Conservation (phyloP, 2,797 vertebrate genomes). For the Varecia variegata region DNA sequence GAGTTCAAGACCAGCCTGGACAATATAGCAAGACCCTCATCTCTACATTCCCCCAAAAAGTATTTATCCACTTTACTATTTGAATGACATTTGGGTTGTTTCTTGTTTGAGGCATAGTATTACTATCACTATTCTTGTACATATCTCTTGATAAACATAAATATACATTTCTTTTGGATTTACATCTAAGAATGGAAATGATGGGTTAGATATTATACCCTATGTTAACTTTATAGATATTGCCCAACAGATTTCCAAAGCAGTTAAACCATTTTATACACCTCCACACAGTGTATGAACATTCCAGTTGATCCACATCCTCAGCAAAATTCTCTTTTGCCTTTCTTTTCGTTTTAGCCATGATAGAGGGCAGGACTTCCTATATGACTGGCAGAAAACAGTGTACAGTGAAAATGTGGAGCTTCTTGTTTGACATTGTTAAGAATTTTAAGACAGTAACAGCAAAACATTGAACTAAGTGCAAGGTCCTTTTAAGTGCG, state of each 20-base stretch:
- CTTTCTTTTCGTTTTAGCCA: background rate
- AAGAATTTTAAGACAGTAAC: background rate
- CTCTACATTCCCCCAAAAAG: background rate
- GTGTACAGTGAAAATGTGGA: background rate
- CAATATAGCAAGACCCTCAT: background rate
- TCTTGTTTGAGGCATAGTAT: background rate
- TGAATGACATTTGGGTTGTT: background rate
- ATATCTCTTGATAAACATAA: background rate
- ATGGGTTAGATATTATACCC: background rate
- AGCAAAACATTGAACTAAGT: background rate
- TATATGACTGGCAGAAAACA: background rate
- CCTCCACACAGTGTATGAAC: background rate
- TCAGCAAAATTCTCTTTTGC: background rate
- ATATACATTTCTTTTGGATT: background rate
- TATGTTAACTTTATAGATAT: background rate
- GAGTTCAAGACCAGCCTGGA: background rate
- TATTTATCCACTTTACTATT: background rate
- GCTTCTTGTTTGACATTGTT: background rate
- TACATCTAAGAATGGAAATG: background rate
- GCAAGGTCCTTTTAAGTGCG: background rate
- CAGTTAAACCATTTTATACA: background rate
- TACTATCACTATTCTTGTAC: background rate
- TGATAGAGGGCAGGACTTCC: background rate
- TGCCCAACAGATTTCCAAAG: background rate
- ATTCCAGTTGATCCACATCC: background rate